phyloP scores from a whole-genome alignment of 2,888 invertebrate genomes.

The Aromia moschata region DNA sequence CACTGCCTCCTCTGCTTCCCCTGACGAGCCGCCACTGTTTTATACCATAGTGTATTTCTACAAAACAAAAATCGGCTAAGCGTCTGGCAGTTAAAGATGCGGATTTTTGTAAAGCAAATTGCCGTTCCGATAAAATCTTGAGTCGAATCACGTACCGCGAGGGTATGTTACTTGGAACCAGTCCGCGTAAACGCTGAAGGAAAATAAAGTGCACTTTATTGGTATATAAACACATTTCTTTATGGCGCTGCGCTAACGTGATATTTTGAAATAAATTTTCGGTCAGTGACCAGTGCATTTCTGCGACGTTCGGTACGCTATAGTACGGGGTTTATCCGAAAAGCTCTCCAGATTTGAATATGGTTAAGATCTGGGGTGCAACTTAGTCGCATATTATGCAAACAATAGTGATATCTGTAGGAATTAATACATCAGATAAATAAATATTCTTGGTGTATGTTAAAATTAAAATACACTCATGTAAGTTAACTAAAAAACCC shows the following conservation, averaged over 20 bases:
- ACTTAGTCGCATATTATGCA: no score
- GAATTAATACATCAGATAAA: no score
- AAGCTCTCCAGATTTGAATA: no score
- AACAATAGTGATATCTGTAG: no score
- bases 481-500: no score
- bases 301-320: not conserved
- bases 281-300: not conserved
- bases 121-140: constrained; percentile 1
- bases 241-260: not conserved
- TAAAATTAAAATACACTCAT: no score
- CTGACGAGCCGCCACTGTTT: no score
- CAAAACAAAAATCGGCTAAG: no score
- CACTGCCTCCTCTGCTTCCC: no score
- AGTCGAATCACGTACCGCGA: constrained; percentile 9
- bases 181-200: not conserved
- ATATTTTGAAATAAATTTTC: not conserved
- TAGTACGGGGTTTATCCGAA: not conserved
- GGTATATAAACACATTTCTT: not conserved
- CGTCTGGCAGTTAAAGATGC: not conserved
- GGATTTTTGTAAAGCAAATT: not conserved
- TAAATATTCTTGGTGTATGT: no score
- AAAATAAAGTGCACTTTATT: constrained; percentile 3
- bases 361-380: no score
- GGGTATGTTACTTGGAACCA: not conserved
- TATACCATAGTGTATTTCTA: no score